Evolutionary conservation across 2,797 vertebrate genomes (phyloP).

Genomic region (Leptatherina wallacei): DNA sequence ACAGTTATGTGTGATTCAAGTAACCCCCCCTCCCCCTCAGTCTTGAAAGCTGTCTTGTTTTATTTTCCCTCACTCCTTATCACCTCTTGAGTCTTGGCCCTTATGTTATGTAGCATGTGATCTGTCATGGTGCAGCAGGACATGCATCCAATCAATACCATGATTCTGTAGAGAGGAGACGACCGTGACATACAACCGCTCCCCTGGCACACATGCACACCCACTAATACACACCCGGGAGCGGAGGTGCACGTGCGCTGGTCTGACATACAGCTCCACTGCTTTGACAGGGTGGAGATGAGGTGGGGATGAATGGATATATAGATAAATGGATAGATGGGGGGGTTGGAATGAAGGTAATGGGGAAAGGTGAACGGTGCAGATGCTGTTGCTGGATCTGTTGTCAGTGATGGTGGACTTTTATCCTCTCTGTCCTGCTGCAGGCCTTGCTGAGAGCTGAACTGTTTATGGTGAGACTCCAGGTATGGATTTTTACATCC

Average conservation of each 20-base stretch:
- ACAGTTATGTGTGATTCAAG: background rate
- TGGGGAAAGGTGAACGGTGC: constrained; percentile 62
- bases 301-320: constrained; percentile 68
- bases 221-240: constrained; percentile 28
- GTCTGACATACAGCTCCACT: constrained; percentile 49
- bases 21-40: background rate
- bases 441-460: constrained; percentile 27
- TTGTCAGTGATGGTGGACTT: constrained; percentile 42
- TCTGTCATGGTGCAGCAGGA: constrained; percentile 62
- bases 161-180: constrained; percentile 67
- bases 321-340: constrained; percentile 51
- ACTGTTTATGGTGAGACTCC: constrained; percentile 54
- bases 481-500: constrained; percentile 58
- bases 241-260: constrained; percentile 31
- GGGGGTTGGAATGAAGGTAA: constrained; percentile 58
- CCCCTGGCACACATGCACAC: constrained; percentile 40
- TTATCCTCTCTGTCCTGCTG: constrained; percentile 27
- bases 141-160: constrained; percentile 76
- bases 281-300: constrained; percentile 74
- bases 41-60: constrained; percentile 6
- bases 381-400: constrained; percentile 55
- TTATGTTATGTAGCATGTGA: constrained; percentile 56
- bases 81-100: constrained; percentile 20
- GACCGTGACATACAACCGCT: constrained; percentile 62
- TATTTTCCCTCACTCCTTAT: constrained; percentile 21